Conservation (phyloP, 2,797 vertebrate species). For the Sebastes elongatus region DNA sequence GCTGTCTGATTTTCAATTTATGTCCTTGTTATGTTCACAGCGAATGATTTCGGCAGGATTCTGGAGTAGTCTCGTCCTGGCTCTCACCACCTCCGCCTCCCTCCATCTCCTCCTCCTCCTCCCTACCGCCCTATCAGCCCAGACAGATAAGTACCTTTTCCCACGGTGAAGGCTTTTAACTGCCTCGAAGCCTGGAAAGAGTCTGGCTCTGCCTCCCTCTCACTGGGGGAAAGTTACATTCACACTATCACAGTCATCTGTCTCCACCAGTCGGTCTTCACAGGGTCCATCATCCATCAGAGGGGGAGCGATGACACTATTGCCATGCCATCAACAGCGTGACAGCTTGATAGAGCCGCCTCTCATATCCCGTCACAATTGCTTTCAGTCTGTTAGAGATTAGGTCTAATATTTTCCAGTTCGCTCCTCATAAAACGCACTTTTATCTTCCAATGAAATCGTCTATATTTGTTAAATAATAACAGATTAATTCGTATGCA, state of each 20-base stretch:
- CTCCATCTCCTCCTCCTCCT: not conserved
- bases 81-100: conserved; percentile 1
- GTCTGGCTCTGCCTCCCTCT: not conserved
- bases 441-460: not conserved
- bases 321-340: conserved; percentile 46
- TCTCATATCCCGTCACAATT: conserved; percentile 40
- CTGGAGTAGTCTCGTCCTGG: not conserved
- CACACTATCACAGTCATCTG: conserved; percentile 47
- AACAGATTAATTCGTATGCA: not conserved
- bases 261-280: conserved; percentile 21
- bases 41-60: conserved; percentile 16
- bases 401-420: conserved; percentile 7
- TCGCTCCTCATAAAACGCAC: not conserved
- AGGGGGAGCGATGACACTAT: conserved; percentile 21
- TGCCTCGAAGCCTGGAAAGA: conserved; percentile 13
- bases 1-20: conserved; percentile 21
- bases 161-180: conserved; percentile 46
- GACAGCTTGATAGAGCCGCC: conserved; percentile 60
- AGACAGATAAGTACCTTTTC: conserved; percentile 53
- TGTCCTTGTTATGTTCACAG: not conserved
- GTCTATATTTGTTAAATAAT: not conserved
- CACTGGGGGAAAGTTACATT: conserved; percentile 28
- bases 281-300: conserved; percentile 49
- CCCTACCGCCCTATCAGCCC: conserved; percentile 28
- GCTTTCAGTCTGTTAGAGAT: not conserved